Evolutionary conservation across 2,797 vertebrate species (phyloP).

Genomic region (Glyptemys insculpta): DNA sequence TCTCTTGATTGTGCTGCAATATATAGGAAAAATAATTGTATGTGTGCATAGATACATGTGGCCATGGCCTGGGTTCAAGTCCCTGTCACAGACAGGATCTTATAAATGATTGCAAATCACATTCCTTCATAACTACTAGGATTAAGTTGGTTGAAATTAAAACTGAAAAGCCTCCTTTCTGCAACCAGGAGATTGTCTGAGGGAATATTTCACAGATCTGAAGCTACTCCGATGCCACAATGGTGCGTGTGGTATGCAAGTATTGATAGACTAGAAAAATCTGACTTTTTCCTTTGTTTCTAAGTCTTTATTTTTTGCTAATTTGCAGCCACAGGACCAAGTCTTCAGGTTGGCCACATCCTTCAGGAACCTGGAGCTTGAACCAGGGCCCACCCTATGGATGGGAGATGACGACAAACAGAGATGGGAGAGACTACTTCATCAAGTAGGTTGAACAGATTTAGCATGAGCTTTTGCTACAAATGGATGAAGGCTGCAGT

Average conservation of each 20-base stretch:
- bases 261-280: not conserved
- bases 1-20: not conserved
- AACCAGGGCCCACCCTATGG: slow-evolving; percentile 94
- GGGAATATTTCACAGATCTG: not conserved
- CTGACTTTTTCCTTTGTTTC: rapidly evolving
- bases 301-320: not conserved
- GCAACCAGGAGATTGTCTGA: not conserved
- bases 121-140: not conserved
- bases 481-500: not conserved
- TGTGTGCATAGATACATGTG: not conserved
- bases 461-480: not conserved
- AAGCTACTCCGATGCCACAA: not conserved
- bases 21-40: not conserved
- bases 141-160: not conserved
- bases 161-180: not conserved
- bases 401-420: slow-evolving; percentile 97
- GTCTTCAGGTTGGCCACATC: slow-evolving; percentile 93
- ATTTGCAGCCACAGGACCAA: slow-evolving; percentile 94
- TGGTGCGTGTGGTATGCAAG: not conserved
- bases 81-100: not conserved
- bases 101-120: not conserved
- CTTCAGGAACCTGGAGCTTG: slow-evolving; percentile 92
- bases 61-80: not conserved
- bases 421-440: slow-evolving; percentile 96
- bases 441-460: slow-evolving; percentile 86